Base-by-base conservation (phyloP, 2,888 invertebrate species). In the Hartigia nigra region DNA sequence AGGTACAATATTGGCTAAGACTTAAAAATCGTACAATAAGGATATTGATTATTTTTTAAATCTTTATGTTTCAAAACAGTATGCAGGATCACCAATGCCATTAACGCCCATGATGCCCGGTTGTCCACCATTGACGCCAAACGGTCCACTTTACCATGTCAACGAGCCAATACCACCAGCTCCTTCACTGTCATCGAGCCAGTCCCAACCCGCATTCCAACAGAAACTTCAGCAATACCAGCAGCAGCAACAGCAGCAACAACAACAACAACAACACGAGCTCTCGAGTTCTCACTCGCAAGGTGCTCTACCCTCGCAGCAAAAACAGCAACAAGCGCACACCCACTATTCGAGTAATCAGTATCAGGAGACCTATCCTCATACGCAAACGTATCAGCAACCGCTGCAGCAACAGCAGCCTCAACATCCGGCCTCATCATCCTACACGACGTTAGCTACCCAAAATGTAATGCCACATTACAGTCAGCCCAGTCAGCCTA, bases 101-200 rank as follows among this genome's bases (percentile, higher is more conserved):
- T 80, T 91, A 83, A 91, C 91, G 36, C 91, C 91, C 39, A 88
- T 91, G 88, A 91, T 91, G 90, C 91, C 91, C 34, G 91, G 91
- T 31, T 91, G 91, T 84, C 90, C 90, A 74, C 88, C 90, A 4
- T 78, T 91, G 80, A 91, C 91, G 70, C 91, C 91, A 70, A 91
- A 91, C 80, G 91, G 86, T 92, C 94, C 92, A 91, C 94, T 89
- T 91, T 94, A 91, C 93, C 94, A 89, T 90, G 93, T 92, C 92
- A 94, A 83, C 92, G 94, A 92, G 92, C 93, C 91, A 32, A 91
- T 88, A 92, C 94, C 92, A 88, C 93, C 87, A 90, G 93, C 92
- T 84, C 92, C 85, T 77, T 91, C 87, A 84, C 86, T 91, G 70
- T 90, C 91, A 31, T 89, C 88, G 35, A 90, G 90, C 78, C 91